Evolutionary conservation across 2,888 invertebrate species (phyloP), one percentile per base, ranked within the genome.

Genomic region (Tethea ocularis): DNA sequence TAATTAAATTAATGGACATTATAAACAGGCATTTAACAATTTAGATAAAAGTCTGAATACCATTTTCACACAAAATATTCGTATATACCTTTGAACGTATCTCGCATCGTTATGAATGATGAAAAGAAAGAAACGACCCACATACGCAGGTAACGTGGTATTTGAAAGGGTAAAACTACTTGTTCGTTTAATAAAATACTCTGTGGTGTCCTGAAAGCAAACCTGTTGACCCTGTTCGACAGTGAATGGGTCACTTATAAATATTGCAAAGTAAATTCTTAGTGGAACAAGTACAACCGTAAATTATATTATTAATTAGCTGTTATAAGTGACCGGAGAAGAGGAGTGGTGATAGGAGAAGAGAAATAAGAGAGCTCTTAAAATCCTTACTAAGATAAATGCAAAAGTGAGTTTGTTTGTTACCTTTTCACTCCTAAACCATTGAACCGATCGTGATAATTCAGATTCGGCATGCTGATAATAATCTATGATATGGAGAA

Each of bases 241-340:
- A 38, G 54, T 60, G 73, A 73, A 67, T 71, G 62, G 72, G 72
- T 78, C 72, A 78, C 76, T 75, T 76, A 73, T 67, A 69, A 36
- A 36, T 13, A 72, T 69, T 65, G 63, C 61, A 66, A 67, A 61
- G 62, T 53, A 65, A 58, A 64, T 59, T 58, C 58, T 56, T 59
- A 33, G 58, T 57, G 22, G 46, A 51, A 54, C 57, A 33, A 52
- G 41, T 38, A 26, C 6, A 51, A 38, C 33, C 2, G 2, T 41
- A 38, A 2, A 15, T 15, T 38, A n/a, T 38, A 4, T 38, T 13
- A 15, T 38, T 38, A 15, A 33, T 36, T 3, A 15, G 13, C 36
- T 15, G 13, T 4, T 36, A 15, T 15, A 36, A 15, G 3, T 2
- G 3, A 15, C 15, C 13, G 36, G 29, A 29, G 2, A 29, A 29